phyloP scores from a whole-genome alignment of 1,140 invertebrate genomes.

The Drosophila rhopaloa region DNA sequence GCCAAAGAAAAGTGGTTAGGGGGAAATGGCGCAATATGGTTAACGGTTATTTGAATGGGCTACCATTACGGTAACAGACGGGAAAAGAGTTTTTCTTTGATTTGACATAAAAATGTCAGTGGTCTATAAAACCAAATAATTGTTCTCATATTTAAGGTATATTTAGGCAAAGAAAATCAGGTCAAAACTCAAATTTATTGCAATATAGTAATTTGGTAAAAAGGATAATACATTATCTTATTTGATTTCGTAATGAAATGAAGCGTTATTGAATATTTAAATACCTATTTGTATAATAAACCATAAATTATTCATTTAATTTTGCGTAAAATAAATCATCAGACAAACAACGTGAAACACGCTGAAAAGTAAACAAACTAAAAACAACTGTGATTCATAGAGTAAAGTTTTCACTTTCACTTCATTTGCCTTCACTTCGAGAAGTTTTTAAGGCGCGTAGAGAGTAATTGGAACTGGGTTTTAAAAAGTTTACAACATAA shows the following conservation, averaged over 20 bases:
- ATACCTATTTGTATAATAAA: not conserved
- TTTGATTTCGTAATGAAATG: not conserved
- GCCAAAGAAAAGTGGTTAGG: constrained; percentile 3
- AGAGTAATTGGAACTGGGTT: constrained; percentile 4
- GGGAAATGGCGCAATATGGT: constrained; percentile 24
- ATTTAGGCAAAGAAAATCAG: too few relatives aligned
- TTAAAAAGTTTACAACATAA: constrained; percentile 3
- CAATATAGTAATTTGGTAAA: too few relatives aligned
- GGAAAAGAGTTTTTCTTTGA: not conserved
- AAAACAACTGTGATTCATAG: not conserved
- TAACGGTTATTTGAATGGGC: constrained; percentile 26
- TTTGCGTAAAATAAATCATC: not conserved
- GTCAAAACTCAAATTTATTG: too few relatives aligned
- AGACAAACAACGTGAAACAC: not conserved
- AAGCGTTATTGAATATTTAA: not conserved
- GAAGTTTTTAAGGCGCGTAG: not conserved
- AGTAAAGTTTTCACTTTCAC: constrained; percentile 9
- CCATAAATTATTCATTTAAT: not conserved
- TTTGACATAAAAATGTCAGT: not conserved
- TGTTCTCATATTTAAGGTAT: not conserved
- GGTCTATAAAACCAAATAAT: not conserved
- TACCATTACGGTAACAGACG: not conserved
- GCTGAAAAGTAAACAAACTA: not conserved
- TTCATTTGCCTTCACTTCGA: constrained; percentile 1
- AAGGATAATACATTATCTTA: too few relatives aligned